Conservation (phyloP, 2,888 invertebrate species). For the Poecilobothrus nobilitatus region DNA sequence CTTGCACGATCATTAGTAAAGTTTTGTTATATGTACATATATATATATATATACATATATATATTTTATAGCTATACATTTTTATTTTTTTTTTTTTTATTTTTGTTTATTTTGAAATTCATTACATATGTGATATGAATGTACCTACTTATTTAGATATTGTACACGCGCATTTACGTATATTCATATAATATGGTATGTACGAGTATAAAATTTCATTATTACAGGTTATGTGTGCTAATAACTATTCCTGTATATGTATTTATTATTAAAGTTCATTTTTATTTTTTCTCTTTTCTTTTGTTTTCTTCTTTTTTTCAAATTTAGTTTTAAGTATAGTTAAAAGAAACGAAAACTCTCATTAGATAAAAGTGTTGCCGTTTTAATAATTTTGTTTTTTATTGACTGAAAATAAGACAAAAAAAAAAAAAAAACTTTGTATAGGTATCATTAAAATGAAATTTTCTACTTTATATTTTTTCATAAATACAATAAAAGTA, state of each 20-base stretch:
- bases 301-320: background rate
- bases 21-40: background rate
- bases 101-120: background rate
- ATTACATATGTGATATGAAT: background rate
- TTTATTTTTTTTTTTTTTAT: background rate
- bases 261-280: background rate
- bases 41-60: no score
- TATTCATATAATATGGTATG: background rate
- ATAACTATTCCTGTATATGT: background rate
- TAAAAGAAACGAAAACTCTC: background rate
- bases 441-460: no score
- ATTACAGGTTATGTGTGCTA: background rate
- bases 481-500: no score
- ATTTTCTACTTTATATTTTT: no score
- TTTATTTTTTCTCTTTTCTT: background rate
- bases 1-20: conserved; percentile 3
- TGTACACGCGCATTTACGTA: background rate
- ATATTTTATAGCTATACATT: no score
- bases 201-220: no score
- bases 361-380: background rate
- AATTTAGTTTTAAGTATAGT: background rate
- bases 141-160: background rate
- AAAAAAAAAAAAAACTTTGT: no score
- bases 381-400: background rate
- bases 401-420: background rate